Evolutionary conservation across 2,888 invertebrate species (phyloP).

Genomic region (Dryobotodes eremita): DNA sequence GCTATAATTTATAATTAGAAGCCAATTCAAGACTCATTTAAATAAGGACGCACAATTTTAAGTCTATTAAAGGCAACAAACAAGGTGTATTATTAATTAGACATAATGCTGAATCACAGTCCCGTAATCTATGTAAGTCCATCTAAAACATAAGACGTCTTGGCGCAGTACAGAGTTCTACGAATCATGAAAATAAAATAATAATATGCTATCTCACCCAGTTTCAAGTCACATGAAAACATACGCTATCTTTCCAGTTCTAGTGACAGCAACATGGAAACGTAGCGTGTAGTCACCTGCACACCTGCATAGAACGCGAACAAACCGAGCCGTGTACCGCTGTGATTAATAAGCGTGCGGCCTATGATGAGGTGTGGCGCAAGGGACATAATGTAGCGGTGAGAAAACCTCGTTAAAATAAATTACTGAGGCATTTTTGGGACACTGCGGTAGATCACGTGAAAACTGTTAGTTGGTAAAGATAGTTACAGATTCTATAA

Average conservation of each 20-base stretch:
- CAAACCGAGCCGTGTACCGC: conserved; percentile 58
- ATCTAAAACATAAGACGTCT: neutral
- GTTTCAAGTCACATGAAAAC: conserved; percentile 4
- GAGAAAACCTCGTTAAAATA: neutral
- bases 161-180: neutral
- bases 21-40: neutral
- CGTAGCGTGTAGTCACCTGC: conserved; percentile 32
- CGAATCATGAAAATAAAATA: neutral
- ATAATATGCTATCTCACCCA: neutral
- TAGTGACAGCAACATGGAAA: conserved; percentile 20
- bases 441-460: neutral
- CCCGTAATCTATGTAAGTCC: neutral
- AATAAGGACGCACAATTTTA: neutral
- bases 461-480: neutral
- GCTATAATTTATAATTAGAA: neutral
- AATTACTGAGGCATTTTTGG: no score
- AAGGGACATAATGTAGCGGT: conserved; percentile 19
- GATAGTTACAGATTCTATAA: neutral
- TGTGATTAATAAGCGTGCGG: conserved; percentile 67
- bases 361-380: conserved; percentile 23
- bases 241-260: neutral
- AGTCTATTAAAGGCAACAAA: neutral
- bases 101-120: neutral
- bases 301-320: conserved; percentile 61
- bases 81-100: neutral